Evolutionary conservation across 1,140 invertebrate genomes (phyloP).

Genomic region (Cyrtorhinus lividipennis): DNA sequence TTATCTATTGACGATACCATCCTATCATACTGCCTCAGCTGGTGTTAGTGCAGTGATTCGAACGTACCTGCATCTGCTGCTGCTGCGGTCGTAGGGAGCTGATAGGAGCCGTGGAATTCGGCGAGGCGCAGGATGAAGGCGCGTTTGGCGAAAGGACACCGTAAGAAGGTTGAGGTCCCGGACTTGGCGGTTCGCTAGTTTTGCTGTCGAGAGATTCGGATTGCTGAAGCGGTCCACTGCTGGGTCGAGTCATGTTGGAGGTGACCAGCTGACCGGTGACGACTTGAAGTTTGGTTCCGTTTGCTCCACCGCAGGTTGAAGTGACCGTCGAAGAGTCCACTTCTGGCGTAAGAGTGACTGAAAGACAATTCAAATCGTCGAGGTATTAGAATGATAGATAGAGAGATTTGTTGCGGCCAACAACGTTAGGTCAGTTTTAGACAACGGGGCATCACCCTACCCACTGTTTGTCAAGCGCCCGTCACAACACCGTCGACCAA

Average conservation of each 20-base stretch:
- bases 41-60: too few species aligned
- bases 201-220: not conserved
- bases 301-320: not conserved
- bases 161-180: not conserved
- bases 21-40: too few species aligned
- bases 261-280: not conserved
- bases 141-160: not conserved
- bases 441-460: too few species aligned
- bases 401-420: too few species aligned
- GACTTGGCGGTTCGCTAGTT: not conserved
- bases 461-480: too few species aligned
- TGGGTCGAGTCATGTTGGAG: not conserved
- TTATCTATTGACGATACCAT: too few species aligned
- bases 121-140: not conserved
- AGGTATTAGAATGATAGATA: too few species aligned
- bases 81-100: not conserved
- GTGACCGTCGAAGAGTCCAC: constrained; percentile 28
- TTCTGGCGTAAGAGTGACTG: constrained; percentile 36
- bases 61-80: not conserved
- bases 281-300: not conserved
- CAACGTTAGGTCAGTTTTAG: too few species aligned
- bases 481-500: too few species aligned
- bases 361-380: too few species aligned
- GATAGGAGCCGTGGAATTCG: not conserved
- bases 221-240: not conserved